A percentile compares a stretch with the other conserved stretches of the same genome.
Evolutionary conservation across 2,888 invertebrate species (phyloP).

Genomic region (Eristalis pertinax): DNA sequence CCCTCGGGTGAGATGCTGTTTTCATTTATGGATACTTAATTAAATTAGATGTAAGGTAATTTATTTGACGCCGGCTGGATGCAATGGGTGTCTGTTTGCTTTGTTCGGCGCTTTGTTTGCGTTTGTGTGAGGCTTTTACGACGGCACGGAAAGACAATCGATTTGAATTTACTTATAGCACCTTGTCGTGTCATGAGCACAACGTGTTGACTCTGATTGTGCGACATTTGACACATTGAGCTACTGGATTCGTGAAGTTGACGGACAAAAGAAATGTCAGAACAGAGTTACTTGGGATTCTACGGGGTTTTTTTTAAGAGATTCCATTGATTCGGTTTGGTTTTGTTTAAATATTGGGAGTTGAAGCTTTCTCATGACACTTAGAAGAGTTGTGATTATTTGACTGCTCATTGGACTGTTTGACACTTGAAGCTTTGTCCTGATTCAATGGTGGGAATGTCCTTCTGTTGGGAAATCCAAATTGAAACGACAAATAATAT

Average conservation of each 20-base stretch:
- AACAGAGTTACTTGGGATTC: background rate
- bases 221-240: background rate
- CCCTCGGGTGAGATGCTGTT: background rate
- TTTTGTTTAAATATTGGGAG: background rate
- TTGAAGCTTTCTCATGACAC: background rate
- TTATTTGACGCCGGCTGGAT: slow-evolving; percentile 35
- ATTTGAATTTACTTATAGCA: background rate
- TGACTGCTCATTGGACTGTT: no score
- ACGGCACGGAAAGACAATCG: background rate
- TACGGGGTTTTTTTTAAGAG: background rate
- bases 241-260: background rate
- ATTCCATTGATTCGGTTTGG: background rate
- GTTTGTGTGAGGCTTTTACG: background rate
- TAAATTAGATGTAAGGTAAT: slow-evolving; percentile 47
- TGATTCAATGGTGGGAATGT: no score
- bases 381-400: no score
- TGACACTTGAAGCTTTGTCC: no score
- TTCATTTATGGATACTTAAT: slow-evolving; percentile 42
- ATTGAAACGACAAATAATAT: no score
- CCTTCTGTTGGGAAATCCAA: no score
- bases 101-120: background rate
- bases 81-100: slow-evolving; percentile 1
- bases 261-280: background rate
- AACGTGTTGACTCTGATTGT: background rate
- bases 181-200: background rate